Evolutionary conservation across 1,140 invertebrate genomes (phyloP).

Genomic region (Copidosoma floridanum): DNA sequence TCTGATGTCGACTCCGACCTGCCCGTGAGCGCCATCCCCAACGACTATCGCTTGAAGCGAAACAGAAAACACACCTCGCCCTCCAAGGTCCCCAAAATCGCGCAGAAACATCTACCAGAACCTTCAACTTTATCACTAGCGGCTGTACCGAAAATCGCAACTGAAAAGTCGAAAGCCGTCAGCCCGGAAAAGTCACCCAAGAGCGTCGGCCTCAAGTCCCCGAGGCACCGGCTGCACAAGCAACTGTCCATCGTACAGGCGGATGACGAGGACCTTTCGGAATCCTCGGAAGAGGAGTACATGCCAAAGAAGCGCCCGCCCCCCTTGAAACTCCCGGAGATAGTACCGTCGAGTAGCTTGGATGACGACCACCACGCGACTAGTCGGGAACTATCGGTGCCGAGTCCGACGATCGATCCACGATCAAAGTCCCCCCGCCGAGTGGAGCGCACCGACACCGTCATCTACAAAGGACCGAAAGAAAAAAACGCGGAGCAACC

Average conservation of each 20-base stretch:
- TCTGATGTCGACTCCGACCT: conserved; percentile 19
- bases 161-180: background rate
- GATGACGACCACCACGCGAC: background rate
- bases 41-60: background rate
- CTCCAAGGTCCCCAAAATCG: background rate
- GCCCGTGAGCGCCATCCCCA: conserved; percentile 2
- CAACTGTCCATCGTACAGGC: background rate
- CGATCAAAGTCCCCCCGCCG: conserved; percentile 25
- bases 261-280: background rate
- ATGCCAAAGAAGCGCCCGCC: background rate
- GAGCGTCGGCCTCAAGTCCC: background rate
- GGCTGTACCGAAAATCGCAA: background rate
- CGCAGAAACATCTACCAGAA: background rate
- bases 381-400: background rate
- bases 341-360: background rate
- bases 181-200: background rate
- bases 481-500: conserved; percentile 25
- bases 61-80: conserved; percentile 3
- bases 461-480: conserved; percentile 44
- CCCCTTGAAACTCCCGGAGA: conserved; percentile 6
- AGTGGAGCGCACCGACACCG: conserved; percentile 41
- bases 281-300: conserved; percentile 22
- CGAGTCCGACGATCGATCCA: background rate
- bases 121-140: background rate
- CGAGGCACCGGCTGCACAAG: conserved; percentile 13